Evolutionary conservation across 2,888 invertebrate genomes (phyloP), one percentile per base, ranked within the genome.

Genomic region (Coenonympha glycerion): DNA sequence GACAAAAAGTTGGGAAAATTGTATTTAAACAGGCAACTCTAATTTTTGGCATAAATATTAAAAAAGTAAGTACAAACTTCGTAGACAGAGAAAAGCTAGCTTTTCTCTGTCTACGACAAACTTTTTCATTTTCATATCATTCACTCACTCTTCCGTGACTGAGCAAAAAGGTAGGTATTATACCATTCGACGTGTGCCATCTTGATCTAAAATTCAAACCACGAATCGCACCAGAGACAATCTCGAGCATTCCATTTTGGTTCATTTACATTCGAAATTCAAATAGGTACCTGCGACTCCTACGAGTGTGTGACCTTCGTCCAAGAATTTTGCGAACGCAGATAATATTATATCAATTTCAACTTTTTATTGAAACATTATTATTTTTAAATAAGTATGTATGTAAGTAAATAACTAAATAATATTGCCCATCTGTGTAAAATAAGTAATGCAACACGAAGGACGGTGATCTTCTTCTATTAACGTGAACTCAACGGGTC

Each of bases 301-400:
- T n/a, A n/a, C n/a, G n/a, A n/a, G n/a, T n/a, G n/a, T 74, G 68
- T 73, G 69, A 77, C 72, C 71, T 76, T 73, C 63, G 61, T 41
- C 58, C 60, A 59, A 54, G 57, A 55, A 65, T 19, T 21, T 37
- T 19, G 18, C 8, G 3, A 31, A 37, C 21, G 19, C 6, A 11
- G 36, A 19, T 4, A 13, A 15, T 33, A 16, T 33, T 6, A 15
- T 33, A 16, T 33, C 6, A 16, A 19, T 19, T 36, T 21, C 16
- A 9, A 16, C 16, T 9, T n/a, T 33, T n/a, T 3, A 3, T 2
- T 3, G 33, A 18, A 33, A n/a, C n/a, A n/a, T n/a, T n/a, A n/a
- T n/a, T n/a, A n/a, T n/a, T n/a, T n/a, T n/a, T n/a, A n/a, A n/a
- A n/a, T n/a, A n/a, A n/a, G n/a, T n/a, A n/a, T n/a, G n/a, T n/a